Base-by-base conservation (phyloP, 2,888 invertebrate genomes). In the Loripinus fragilis region DNA sequence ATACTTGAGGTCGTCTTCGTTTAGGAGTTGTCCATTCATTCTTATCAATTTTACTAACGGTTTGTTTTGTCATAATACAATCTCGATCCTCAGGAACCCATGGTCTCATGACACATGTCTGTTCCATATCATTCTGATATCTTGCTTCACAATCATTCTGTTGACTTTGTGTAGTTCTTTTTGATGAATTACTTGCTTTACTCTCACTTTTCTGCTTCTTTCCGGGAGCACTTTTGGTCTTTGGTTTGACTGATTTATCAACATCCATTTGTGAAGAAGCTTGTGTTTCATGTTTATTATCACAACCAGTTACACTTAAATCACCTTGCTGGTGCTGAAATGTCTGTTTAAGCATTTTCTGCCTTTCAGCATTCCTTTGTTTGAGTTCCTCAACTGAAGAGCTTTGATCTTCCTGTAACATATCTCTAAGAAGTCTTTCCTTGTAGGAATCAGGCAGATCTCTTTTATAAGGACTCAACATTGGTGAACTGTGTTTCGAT, bases 311-410 rank as follows among this genome's bases (percentile, higher is more conserved):
- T 15, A 7, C 15, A 15, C 20, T 23, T 10, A 8, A 42, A 42
- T 15, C 67, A 15, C 42, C 48, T 28, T 76, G 60, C 41, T 76
- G 74, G 12, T 78, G 78, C 41, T 74, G 67, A 75, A 87, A 87
- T 25, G 81, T 84, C 33, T 80, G 68, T 67, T 80, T 78, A 10
- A 89, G 60, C 48, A 88, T 66, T 65, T 81, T 80, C 71, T 88
- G 88, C 55, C 89, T 71, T 75, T 86, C 88, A 28, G 79, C 84
- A 78, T 89, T 89, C 50, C 83, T 77, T 52, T 76, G 71, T 68
- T 86, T 88, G 12, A 88, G 69, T 60, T 88, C 88, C 15, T 85
- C 83, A 30, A 81, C 74, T 15, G 86, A 72, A 65, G 83, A 78
- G 65, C 80, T 76, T 42, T 50, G 50, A 70, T 83, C 75, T 76